A percentile compares a stretch with the other conserved stretches of the same genome.
Evolutionary conservation across 2,113 vertebrate species (phyloP).

Genomic region (Dinomys branickii): DNA sequence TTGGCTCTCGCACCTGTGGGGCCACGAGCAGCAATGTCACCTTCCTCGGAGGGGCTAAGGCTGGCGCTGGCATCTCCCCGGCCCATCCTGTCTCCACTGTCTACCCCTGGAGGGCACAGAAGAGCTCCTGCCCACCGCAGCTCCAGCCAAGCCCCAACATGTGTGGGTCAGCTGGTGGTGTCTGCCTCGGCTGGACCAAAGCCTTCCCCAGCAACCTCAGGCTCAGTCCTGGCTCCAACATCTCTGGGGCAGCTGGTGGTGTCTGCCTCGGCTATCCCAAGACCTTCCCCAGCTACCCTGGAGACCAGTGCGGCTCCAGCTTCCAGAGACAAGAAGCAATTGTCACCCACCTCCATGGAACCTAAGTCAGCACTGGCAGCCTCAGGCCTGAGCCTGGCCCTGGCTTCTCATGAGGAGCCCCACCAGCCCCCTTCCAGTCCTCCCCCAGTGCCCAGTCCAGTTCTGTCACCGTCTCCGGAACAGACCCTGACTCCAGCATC

Average conservation of each 20-base stretch:
- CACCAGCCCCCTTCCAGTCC: not conserved
- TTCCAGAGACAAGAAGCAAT: constrained; percentile 61
- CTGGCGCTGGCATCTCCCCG: constrained; percentile 47
- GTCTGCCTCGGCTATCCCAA: constrained; percentile 1
- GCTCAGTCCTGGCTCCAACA: constrained; percentile 29
- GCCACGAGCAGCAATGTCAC: not conserved
- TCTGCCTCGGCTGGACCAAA: constrained; percentile 32
- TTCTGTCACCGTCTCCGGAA: constrained; percentile 66
- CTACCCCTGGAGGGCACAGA: constrained; percentile 56
- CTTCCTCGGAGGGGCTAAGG: constrained; percentile 47
- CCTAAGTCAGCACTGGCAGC: constrained; percentile 59
- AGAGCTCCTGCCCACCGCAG: not conserved
- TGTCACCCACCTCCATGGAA: constrained; percentile 60
- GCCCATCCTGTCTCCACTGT: constrained; percentile 46
- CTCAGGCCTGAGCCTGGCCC: constrained; percentile 56
- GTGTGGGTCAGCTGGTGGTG: constrained; percentile 59
- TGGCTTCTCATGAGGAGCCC: constrained; percentile 61
- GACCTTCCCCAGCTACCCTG: constrained; percentile 11
- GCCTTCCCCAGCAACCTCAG: constrained; percentile 32
- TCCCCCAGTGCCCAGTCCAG: constrained; percentile 43
- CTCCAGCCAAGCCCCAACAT: constrained; percentile 46
- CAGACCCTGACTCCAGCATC: constrained; percentile 9
- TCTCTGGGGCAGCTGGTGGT: constrained; percentile 62
- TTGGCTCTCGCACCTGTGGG: constrained; percentile 57
- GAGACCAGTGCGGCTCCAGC: constrained; percentile 27